A percentile compares a stretch with the other conserved stretches of the same genome.
phyloP scores from a whole-genome alignment of 2,113 vertebrate species.

The Pelvicachromis taeniatus region DNA sequence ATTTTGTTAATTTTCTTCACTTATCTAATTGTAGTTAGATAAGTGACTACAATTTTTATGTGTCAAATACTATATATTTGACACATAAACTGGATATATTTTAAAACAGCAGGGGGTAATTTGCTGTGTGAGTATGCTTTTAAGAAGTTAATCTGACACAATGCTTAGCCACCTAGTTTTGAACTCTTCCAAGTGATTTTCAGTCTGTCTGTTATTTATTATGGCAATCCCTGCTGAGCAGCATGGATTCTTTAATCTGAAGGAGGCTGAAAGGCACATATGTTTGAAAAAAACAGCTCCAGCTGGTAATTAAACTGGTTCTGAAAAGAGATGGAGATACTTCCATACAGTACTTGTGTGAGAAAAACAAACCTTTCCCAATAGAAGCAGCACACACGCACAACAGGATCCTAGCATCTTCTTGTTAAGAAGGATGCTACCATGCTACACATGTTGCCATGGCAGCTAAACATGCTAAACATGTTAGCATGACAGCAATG shows the following conservation, averaged over 20 bases:
- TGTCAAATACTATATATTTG: too few species aligned
- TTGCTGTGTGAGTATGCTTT: background rate
- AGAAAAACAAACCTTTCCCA: too few species aligned
- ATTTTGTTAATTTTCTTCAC: background rate
- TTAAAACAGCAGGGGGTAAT: background rate
- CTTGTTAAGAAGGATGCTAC: background rate
- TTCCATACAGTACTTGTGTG: background rate
- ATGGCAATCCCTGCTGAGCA: background rate
- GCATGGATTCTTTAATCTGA: background rate
- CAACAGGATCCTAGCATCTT: background rate
- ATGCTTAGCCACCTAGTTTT: background rate
- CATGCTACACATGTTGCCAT: background rate
- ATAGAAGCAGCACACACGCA: too few species aligned
- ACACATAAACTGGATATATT: background rate
- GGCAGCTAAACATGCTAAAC: background rate
- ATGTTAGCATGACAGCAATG: background rate
- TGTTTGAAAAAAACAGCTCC: background rate
- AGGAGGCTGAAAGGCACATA: background rate
- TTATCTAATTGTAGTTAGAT: background rate
- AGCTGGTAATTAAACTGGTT: background rate
- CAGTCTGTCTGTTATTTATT: background rate
- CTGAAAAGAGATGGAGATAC: background rate
- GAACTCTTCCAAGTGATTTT: background rate
- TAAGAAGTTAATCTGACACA: background rate
- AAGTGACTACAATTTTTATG: too few species aligned